Percentiles rank a stretch among this genome's conserved stretches.
These are phyloP conservation scores for Tenodera sinensis DNA, from an alignment of 2,888 invertebrate genomes.

Conservation along the genomic window DNA sequence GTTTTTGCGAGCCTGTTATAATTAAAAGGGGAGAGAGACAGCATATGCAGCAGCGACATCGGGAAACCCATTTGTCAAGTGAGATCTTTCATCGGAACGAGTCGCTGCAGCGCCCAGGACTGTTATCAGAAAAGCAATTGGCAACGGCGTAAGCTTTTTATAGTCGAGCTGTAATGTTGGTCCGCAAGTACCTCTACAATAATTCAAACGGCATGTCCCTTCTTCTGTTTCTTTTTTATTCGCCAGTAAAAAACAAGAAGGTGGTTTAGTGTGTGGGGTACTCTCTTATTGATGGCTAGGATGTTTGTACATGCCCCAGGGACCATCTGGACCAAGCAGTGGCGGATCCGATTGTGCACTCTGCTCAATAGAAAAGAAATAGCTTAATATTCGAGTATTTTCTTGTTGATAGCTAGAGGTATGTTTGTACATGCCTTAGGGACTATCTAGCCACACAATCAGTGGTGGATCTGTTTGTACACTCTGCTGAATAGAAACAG, in stretches of 20 bases:
- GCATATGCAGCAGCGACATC: background rate
- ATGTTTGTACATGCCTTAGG: too few relatives aligned
- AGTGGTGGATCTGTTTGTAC: too few relatives aligned
- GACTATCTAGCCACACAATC: too few relatives aligned
- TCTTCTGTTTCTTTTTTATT: background rate
- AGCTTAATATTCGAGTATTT: too few relatives aligned
- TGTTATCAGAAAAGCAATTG: background rate
- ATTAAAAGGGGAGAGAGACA: background rate
- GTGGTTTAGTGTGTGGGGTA: background rate
- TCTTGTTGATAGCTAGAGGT: too few relatives aligned
- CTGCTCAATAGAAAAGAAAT: too few relatives aligned
- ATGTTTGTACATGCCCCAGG: background rate
- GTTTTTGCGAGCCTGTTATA: background rate
- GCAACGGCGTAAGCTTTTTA: background rate
- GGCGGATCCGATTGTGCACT: too few relatives aligned
- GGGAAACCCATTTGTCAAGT: background rate
- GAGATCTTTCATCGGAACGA: background rate
- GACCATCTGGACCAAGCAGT: too few relatives aligned
- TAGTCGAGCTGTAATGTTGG: background rate
- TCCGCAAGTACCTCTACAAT: background rate
- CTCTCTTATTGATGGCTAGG: background rate
- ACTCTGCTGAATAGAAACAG: too few relatives aligned
- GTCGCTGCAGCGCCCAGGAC: background rate
- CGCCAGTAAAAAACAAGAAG: background rate
- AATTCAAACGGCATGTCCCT: background rate